Evolutionary conservation across 1,140 invertebrate species (phyloP).

Genomic region (Saccostrea cuccullata): DNA sequence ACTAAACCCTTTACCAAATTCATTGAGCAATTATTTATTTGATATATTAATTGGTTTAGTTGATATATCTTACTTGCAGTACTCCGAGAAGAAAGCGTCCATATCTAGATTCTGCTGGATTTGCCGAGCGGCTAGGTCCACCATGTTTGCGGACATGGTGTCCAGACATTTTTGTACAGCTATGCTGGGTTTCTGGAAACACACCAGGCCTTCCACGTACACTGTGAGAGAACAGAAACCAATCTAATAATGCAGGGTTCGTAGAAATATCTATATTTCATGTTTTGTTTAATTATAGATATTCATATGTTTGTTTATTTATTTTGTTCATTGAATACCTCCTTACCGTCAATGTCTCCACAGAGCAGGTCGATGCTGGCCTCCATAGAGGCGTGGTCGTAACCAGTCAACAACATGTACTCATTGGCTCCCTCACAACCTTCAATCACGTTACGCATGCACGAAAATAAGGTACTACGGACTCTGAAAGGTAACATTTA

Average conservation of each 20-base stretch:
- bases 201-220: slow-evolving; percentile 48
- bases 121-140: slow-evolving; percentile 48
- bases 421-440: slow-evolving; percentile 49
- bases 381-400: slow-evolving; percentile 57
- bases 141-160: slow-evolving; percentile 51
- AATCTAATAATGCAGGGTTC: no score
- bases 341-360: slow-evolving; percentile 55
- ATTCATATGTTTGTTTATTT: no score
- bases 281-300: no score
- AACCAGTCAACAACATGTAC: slow-evolving; percentile 52
- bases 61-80: slow-evolving; percentile 49
- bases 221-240: slow-evolving; percentile 39
- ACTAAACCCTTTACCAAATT: no score
- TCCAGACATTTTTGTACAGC: slow-evolving; percentile 49
- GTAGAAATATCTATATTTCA: no score
- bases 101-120: slow-evolving; percentile 49
- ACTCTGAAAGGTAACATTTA: slow-evolving; percentile 30
- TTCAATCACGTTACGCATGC: slow-evolving; percentile 52
- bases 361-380: slow-evolving; percentile 53
- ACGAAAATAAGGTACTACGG: slow-evolving; percentile 42
- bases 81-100: slow-evolving; percentile 48
- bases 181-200: slow-evolving; percentile 48
- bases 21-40: no score
- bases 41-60: no score
- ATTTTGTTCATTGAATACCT: not conserved